Evolutionary conservation across 2,888 invertebrate species (phyloP).

Genomic region (Aphelenchoides bicaudatus): DNA sequence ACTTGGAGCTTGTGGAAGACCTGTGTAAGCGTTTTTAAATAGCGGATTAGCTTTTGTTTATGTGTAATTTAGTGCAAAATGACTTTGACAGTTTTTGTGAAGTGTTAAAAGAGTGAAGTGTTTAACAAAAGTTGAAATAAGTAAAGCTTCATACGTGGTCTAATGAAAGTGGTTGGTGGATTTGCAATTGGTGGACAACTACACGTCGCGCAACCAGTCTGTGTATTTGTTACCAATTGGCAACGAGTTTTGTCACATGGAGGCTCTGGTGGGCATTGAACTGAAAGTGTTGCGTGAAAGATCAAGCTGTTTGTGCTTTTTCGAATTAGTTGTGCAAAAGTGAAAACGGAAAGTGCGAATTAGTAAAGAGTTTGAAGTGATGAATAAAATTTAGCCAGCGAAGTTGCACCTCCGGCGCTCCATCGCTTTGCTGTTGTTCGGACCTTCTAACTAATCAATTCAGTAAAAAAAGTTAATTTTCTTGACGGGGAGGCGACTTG

Average conservation of each 20-base stretch:
- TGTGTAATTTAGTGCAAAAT: no score
- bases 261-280: slow-evolving; percentile 39
- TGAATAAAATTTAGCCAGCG: not conserved
- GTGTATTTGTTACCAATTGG: slow-evolving; percentile 51
- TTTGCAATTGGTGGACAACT: slow-evolving; percentile 44
- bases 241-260: slow-evolving; percentile 51
- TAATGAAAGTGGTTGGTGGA: slow-evolving; percentile 4
- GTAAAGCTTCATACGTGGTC: slow-evolving; percentile 20
- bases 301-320: slow-evolving; percentile 4
- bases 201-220: slow-evolving; percentile 58
- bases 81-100: no score
- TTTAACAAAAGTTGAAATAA: not conserved
- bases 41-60: no score
- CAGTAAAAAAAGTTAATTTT: no score
- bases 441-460: no score
- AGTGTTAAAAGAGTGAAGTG: no score
- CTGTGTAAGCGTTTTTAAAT: no score
- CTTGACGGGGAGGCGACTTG: no score
- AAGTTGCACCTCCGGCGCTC: no score
- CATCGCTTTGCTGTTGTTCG: no score
- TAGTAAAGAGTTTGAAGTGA: no score
- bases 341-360: not conserved
- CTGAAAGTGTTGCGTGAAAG: slow-evolving; percentile 4
- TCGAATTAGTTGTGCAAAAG: slow-evolving; percentile 1
- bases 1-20: slow-evolving; percentile 9